Conservation (phyloP, 2,797 vertebrate genomes). For the Tenualosa thibaudeaui region DNA sequence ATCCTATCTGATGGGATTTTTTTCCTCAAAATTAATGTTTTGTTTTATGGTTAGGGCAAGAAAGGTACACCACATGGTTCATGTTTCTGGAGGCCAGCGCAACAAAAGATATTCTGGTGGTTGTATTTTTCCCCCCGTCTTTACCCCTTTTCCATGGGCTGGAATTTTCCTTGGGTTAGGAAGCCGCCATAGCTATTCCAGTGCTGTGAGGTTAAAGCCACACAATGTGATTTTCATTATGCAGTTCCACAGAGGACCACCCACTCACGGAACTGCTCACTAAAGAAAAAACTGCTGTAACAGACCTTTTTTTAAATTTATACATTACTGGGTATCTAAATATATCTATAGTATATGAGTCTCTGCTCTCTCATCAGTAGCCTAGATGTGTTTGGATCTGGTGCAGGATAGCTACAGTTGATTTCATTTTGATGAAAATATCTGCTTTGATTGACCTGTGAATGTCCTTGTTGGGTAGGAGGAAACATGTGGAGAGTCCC, state of each 20-base stretch:
- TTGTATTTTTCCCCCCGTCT: slow-evolving; percentile 57
- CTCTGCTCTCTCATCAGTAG: neutral
- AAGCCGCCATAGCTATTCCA: slow-evolving; percentile 52
- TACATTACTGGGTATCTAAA: slow-evolving; percentile 27
- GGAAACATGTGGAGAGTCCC: neutral
- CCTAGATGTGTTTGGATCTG: neutral
- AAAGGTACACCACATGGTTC: slow-evolving; percentile 12
- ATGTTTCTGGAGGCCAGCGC: slow-evolving; percentile 29
- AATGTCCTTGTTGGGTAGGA: neutral
- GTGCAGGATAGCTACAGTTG: neutral
- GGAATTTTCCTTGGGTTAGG: slow-evolving; percentile 58
- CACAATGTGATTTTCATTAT: slow-evolving; percentile 72
- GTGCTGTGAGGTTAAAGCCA: slow-evolving; percentile 60
- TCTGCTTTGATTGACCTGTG: neutral
- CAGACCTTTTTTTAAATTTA: slow-evolving; percentile 50
- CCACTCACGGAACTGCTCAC: slow-evolving; percentile 52
- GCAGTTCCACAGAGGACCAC: slow-evolving; percentile 65
- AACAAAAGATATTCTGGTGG: slow-evolving; percentile 38
- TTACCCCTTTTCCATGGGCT: slow-evolving; percentile 57
- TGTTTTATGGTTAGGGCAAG: slow-evolving; percentile 25
- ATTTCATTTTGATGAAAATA: neutral
- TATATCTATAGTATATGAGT: neutral
- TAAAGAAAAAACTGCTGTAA: slow-evolving; percentile 47
- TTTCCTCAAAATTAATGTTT: slow-evolving; percentile 35
- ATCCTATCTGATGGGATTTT: slow-evolving; percentile 27